Base-by-base conservation (phyloP, 2,797 vertebrate species). In the Onychomys arenicola region DNA sequence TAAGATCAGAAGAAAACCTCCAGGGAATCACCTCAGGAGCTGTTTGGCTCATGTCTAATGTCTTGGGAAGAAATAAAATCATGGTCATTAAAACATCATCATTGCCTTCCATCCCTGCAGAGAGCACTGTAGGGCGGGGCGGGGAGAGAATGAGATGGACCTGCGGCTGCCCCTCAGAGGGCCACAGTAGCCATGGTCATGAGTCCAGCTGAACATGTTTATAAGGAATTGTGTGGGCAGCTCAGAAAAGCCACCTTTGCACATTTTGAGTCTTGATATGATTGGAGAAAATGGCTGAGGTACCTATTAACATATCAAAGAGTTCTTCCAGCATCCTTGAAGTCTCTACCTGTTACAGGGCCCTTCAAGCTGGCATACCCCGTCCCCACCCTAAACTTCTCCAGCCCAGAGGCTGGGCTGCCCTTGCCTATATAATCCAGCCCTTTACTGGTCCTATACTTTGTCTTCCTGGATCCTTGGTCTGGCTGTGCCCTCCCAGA, bases 31-130 rank as follows among this genome's bases (percentile, higher is more conserved):
- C 27, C 81, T 88, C 90, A 25, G 37, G 57, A 85, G 91, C 84
- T 43, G 43, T 89, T 67, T 90, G 89, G 83, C 95, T 96, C 96
- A 59, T 34, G 63, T 63, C 87, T 87, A 40, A 89, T 5, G 49
- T 96, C 90, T 87, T 71, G 63, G 59, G 92, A 86, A 73, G 93
- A 91, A 94, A 95, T 65, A 80, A 84, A 97, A 92, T 71, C 93
- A 91, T 55, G 84, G 76, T 93, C 76, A 73, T 6, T 16, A 69
- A 88, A 80, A 77, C 86, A 61, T 34, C 63, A 23, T 37, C 29
- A 16, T 0, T 5, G 49, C 34, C 34, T 40, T 14, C 49, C 23
- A 6, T 40, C 23, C 67, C 37, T 17, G 14, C 67, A 55, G 8
- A 5, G 10, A 63, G 52, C 0, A 1, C 61, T 1, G 19, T 67